phyloP scores from a whole-genome alignment of 1,140 invertebrate genomes.

The Oryctes rhinoceros region DNA sequence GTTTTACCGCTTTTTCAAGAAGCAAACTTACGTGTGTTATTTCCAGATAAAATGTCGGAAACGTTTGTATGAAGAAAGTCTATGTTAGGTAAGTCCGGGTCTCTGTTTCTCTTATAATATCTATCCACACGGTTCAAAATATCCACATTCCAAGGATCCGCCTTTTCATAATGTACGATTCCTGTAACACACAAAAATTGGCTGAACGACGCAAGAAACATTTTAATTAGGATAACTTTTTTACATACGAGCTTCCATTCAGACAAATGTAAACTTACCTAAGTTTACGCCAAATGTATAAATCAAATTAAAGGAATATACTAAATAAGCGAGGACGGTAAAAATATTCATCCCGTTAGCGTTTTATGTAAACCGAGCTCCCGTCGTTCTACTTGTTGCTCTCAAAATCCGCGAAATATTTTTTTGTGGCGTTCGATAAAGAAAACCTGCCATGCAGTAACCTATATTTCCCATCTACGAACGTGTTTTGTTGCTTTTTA shows the following conservation, averaged over 20 bases:
- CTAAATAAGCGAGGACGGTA: background rate
- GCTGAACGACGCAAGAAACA: background rate
- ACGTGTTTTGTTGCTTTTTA: background rate
- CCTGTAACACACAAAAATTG: background rate
- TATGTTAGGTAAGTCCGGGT: background rate
- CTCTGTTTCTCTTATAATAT: background rate
- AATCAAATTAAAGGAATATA: slow-evolving; percentile 3
- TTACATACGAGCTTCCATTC: background rate
- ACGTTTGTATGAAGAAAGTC: background rate
- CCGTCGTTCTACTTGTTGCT: background rate
- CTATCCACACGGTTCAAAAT: background rate
- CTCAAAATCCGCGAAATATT: background rate
- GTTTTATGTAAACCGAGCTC: background rate
- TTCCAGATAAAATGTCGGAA: background rate
- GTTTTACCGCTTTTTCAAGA: background rate
- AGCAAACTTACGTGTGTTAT: slow-evolving; percentile 2
- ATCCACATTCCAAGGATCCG: background rate
- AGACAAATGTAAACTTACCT: background rate
- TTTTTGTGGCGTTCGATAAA: background rate
- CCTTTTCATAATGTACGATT: background rate
- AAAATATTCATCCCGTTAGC: slow-evolving; percentile 18
- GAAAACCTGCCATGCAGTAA: background rate
- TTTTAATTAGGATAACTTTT: background rate
- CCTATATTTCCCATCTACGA: background rate
- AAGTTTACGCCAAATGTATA: slow-evolving; percentile 4